These are phyloP conservation scores for Ditula angustiorana DNA, from an alignment of 2,888 invertebrate species.

Conservation along the genomic window DNA sequence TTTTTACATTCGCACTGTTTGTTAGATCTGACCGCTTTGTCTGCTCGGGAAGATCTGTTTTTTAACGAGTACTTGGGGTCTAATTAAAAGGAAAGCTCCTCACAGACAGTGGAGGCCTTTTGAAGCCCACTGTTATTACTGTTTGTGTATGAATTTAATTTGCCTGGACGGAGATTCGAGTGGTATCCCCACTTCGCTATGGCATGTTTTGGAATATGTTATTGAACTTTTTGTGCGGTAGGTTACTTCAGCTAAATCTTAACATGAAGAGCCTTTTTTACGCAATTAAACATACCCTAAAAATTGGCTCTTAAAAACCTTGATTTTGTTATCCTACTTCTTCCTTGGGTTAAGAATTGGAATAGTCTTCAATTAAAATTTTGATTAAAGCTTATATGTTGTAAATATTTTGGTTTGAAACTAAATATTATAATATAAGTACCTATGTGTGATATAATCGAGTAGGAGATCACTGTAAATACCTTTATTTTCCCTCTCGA, in stretches of 20 bases:
- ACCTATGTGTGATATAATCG: too few relatives aligned
- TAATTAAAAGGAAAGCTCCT: slow-evolving; percentile 84
- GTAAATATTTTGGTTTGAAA: too few relatives aligned
- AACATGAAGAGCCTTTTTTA: slow-evolving; percentile 47
- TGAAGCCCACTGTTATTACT: slow-evolving; percentile 82
- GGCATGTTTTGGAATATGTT: slow-evolving; percentile 55
- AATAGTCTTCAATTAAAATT: too few relatives aligned
- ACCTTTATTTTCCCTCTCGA: too few relatives aligned
- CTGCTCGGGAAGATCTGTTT: slow-evolving; percentile 82
- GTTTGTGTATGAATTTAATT: slow-evolving; percentile 83
- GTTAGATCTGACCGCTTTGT: slow-evolving; percentile 80
- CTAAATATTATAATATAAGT: too few relatives aligned
- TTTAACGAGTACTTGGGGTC: slow-evolving; percentile 85
- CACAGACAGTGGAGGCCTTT: slow-evolving; percentile 82
- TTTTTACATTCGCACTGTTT: slow-evolving; percentile 83
- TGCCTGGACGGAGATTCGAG: slow-evolving; percentile 77
- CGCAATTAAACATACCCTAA: background rate
- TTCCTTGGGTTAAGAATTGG: too few relatives aligned
- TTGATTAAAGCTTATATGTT: too few relatives aligned
- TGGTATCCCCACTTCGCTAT: slow-evolving; percentile 66
- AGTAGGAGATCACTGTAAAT: too few relatives aligned
- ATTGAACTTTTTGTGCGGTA: slow-evolving; percentile 67
- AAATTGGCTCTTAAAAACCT: too few relatives aligned
- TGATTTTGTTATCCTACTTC: too few relatives aligned
- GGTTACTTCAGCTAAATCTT: slow-evolving; percentile 54